A percentile compares a stretch with the other conserved stretches of the same genome.
These are phyloP conservation scores for Apostichopus californicus DNA, from an alignment of 35 echinoderm and acorn worm species.

Conservation along the genomic window DNA sequence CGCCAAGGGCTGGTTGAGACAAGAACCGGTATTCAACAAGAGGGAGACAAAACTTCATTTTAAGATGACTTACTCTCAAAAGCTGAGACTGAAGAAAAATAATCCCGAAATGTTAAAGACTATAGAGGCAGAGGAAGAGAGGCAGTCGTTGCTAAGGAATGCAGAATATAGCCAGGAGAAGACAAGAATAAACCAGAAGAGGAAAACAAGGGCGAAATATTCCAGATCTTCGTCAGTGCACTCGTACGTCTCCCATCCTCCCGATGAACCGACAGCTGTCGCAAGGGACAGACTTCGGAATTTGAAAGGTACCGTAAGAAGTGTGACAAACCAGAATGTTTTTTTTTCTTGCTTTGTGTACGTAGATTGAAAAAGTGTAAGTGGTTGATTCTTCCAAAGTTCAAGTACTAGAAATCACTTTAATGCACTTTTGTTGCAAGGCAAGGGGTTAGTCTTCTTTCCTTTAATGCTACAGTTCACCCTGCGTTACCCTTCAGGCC, in stretches of 20 bases:
- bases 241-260: not conserved
- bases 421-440: too few species aligned
- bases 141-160: not conserved
- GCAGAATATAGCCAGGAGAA: not conserved
- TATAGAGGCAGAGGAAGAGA: slow-evolving; percentile 61
- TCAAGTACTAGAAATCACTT: too few species aligned
- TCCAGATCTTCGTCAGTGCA: not conserved
- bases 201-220: not conserved
- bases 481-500: too few species aligned
- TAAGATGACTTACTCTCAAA: slow-evolving; percentile 84
- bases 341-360: too few species aligned
- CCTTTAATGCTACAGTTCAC: too few species aligned
- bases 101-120: slow-evolving; percentile 69
- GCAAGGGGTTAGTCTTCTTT: too few species aligned
- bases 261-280: not conserved
- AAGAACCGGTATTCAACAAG: slow-evolving; percentile 55
- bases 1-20: slow-evolving; percentile 72
- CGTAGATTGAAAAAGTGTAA: too few species aligned
- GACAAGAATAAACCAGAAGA: slow-evolving; percentile 46
- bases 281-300: not conserved
- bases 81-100: slow-evolving; percentile 76
- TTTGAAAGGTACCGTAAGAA: not conserved
- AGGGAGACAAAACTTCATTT: slow-evolving; percentile 70
- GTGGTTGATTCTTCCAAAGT: too few species aligned
- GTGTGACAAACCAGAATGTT: not conserved